A percentile compares a stretch with the other conserved stretches of the same genome.
Conservation (phyloP, 2,888 invertebrate species). For the Eupithecia dodoneata region DNA sequence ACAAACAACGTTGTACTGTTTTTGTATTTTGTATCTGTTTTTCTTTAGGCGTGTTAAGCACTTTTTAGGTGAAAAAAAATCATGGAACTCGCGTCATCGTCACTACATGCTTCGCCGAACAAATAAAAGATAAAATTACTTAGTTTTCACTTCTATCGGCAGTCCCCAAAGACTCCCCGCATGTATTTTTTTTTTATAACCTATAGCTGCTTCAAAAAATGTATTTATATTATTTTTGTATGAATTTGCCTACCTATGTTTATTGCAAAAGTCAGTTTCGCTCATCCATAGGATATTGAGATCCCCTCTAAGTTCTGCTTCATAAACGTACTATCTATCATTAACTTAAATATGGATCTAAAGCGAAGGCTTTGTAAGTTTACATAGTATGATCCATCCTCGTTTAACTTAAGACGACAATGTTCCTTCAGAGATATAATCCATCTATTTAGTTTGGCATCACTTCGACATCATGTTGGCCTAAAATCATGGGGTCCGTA, state of each 20-base stretch:
- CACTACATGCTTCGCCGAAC: too few species aligned
- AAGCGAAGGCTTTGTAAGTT: background rate
- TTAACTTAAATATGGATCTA: background rate
- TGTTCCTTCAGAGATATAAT: background rate
- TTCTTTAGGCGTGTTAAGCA: too few species aligned
- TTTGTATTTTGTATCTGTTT: too few species aligned
- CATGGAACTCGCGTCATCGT: too few species aligned
- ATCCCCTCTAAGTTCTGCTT: background rate
- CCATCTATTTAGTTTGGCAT: background rate
- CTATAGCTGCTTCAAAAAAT: background rate
- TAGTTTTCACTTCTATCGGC: too few species aligned
- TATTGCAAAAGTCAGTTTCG: background rate
- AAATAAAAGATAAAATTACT: too few species aligned
- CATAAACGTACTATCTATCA: background rate
- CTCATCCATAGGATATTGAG: background rate
- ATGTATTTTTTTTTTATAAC: too few species aligned
- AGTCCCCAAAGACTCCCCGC: too few species aligned
- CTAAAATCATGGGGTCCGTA: background rate
- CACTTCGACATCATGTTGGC: constrained; percentile 3
- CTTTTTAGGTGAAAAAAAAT: too few species aligned
- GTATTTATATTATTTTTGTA: background rate
- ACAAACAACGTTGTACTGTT: background rate
- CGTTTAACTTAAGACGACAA: background rate
- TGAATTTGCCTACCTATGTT: background rate
- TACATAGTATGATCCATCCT: background rate